Conservation (phyloP, 2,888 invertebrate species). For the Pammene fasciana region DNA sequence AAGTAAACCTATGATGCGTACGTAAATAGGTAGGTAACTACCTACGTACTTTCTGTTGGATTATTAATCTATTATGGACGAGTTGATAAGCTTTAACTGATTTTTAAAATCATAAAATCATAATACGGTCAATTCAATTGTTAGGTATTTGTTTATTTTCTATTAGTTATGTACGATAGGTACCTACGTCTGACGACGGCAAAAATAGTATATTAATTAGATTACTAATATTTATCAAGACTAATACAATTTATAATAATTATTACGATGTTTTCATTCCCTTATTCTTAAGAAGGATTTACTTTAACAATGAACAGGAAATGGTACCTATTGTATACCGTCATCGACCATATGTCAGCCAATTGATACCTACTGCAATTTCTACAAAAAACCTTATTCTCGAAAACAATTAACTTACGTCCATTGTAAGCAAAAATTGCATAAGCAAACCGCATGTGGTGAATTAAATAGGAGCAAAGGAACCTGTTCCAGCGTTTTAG, state of each 20-base stretch:
- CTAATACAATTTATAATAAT: neutral
- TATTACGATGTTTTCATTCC: neutral
- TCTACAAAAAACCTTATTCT: conserved; percentile 55
- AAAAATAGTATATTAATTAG: neutral
- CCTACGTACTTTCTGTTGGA: too few relatives aligned
- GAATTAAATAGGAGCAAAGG: conserved; percentile 77
- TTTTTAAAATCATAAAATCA: too few relatives aligned
- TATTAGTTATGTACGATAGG: too few relatives aligned
- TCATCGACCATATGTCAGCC: conserved; percentile 41
- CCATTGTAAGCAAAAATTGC: conserved; percentile 74
- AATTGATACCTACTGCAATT: conserved; percentile 48
- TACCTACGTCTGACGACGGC: neutral
- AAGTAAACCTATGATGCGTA: too few relatives aligned
- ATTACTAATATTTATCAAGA: neutral
- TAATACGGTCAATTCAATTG: too few relatives aligned
- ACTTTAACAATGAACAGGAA: conserved; percentile 41
- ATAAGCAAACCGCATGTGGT: conserved; percentile 74
- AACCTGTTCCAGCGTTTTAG: conserved; percentile 73
- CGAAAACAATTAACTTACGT: conserved; percentile 60
- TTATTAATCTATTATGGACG: too few relatives aligned
- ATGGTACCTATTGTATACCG: conserved; percentile 40
- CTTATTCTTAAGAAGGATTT: conserved; percentile 10
- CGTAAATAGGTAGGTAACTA: too few relatives aligned
- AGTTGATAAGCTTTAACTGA: too few relatives aligned
- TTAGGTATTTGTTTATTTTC: too few relatives aligned